Percentiles rank a stretch among this genome's conserved stretches.
These are phyloP conservation scores for Plectrocnemia conspersa DNA, from an alignment of 1,140 invertebrate genomes.

Conservation along the genomic window DNA sequence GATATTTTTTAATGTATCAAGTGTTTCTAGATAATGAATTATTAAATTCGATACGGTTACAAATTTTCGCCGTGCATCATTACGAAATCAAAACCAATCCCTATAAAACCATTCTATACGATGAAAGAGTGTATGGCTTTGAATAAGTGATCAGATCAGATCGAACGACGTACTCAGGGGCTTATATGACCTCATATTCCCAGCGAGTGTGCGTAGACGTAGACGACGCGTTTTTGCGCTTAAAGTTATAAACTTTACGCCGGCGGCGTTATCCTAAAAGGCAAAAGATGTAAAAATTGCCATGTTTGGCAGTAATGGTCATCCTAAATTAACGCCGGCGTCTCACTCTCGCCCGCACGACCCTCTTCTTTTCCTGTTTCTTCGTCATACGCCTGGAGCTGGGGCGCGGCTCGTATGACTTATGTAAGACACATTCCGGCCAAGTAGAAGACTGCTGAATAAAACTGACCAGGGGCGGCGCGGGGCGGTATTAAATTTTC, in stretches of 20 bases:
- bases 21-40: too few species aligned
- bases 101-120: too few species aligned
- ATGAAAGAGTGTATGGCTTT: too few species aligned
- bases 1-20: too few species aligned
- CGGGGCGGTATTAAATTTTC: slow-evolving; percentile 7
- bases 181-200: too few species aligned
- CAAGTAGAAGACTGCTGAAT: neutral
- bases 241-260: slow-evolving; percentile 17
- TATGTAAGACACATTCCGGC: slow-evolving; percentile 25
- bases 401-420: slow-evolving; percentile 15
- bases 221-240: neutral
- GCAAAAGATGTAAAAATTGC: slow-evolving; percentile 35
- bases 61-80: too few species aligned
- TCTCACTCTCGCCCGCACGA: slow-evolving; percentile 11
- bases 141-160: too few species aligned
- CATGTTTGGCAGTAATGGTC: slow-evolving; percentile 30
- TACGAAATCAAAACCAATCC: too few species aligned
- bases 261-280: slow-evolving; percentile 27
- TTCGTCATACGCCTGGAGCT: slow-evolving; percentile 21
- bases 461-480: slow-evolving; percentile 8
- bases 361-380: slow-evolving; percentile 4
- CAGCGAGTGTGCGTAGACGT: neutral
- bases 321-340: slow-evolving; percentile 22
- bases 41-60: too few species aligned
- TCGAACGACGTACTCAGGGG: too few species aligned